Percentiles rank a stretch among this genome's conserved stretches.
These are phyloP conservation scores for Ctenochaetus hawaiiensis DNA, from an alignment of 2,797 vertebrate genomes.

Conservation along the genomic window DNA sequence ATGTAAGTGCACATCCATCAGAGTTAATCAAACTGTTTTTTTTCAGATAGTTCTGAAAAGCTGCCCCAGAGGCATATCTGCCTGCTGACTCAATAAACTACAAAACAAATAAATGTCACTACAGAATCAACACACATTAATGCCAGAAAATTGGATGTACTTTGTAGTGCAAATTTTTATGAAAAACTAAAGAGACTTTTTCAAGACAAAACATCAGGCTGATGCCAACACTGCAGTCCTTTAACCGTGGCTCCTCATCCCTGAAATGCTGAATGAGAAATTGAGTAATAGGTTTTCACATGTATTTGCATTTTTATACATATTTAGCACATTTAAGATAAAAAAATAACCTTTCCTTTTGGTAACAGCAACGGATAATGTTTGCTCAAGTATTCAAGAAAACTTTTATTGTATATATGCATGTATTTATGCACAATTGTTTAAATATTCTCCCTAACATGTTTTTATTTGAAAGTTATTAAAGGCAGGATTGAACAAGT, in stretches of 20 bases:
- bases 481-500: slow-evolving; percentile 9
- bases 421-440: slow-evolving; percentile 5
- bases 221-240: background rate
- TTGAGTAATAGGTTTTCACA: background rate
- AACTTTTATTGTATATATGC: background rate
- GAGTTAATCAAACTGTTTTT: slow-evolving; percentile 34
- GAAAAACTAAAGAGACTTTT: slow-evolving; percentile 8
- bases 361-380: background rate
- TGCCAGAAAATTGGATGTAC: slow-evolving; percentile 10
- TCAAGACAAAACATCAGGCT: slow-evolving; percentile 11
- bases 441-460: slow-evolving; percentile 7
- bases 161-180: slow-evolving; percentile 34
- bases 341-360: background rate
- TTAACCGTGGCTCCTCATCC: background rate
- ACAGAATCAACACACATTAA: slow-evolving; percentile 30
- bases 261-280: background rate
- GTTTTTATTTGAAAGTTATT: background rate
- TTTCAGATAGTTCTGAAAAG: slow-evolving; percentile 37
- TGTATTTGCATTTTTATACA: slow-evolving; percentile 4
- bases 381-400: background rate
- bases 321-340: background rate
- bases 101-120: slow-evolving; percentile 34
- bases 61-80: slow-evolving; percentile 2
- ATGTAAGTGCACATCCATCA: slow-evolving; percentile 47
- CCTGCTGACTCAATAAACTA: slow-evolving; percentile 39